Conservation (phyloP, 2,113 vertebrate genomes). For the Sapayoa aenigma region DNA sequence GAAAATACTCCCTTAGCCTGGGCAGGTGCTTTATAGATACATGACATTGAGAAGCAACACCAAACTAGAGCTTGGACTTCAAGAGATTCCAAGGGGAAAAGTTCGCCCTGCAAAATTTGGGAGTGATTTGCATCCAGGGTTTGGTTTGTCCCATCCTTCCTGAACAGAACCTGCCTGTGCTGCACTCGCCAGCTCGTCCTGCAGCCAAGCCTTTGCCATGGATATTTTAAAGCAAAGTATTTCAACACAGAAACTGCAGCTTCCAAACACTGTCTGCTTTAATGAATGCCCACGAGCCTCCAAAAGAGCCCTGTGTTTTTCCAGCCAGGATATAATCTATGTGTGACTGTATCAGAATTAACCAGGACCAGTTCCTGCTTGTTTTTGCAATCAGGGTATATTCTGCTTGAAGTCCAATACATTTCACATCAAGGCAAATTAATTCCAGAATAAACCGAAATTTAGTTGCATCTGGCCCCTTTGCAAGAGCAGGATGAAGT, state of each 20-base stretch:
- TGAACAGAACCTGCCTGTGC: not conserved
- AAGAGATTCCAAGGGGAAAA: not conserved
- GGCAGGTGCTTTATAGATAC: not conserved
- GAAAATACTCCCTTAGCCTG: not conserved
- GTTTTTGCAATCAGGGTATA: not conserved
- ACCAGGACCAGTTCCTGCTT: not conserved
- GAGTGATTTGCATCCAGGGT: not conserved
- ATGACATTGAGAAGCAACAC: not conserved
- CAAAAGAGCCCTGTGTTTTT: not conserved
- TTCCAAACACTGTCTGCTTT: not conserved
- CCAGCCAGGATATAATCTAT: not conserved
- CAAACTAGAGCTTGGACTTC: not conserved
- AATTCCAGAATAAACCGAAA: not conserved
- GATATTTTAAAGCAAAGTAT: not conserved
- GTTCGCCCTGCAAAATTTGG: not conserved
- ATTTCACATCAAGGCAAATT: not conserved
- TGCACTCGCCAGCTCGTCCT: not conserved
- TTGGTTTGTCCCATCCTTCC: not conserved
- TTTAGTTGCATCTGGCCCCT: not conserved
- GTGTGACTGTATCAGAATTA: not conserved
- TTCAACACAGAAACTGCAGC: not conserved
- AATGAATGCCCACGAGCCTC: not conserved
- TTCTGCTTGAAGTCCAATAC: not conserved
- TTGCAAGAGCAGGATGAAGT: not conserved
- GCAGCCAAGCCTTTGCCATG: conserved; percentile 20